phyloP scores from a whole-genome alignment of 2,888 invertebrate genomes.

The Monopis laevigella region DNA sequence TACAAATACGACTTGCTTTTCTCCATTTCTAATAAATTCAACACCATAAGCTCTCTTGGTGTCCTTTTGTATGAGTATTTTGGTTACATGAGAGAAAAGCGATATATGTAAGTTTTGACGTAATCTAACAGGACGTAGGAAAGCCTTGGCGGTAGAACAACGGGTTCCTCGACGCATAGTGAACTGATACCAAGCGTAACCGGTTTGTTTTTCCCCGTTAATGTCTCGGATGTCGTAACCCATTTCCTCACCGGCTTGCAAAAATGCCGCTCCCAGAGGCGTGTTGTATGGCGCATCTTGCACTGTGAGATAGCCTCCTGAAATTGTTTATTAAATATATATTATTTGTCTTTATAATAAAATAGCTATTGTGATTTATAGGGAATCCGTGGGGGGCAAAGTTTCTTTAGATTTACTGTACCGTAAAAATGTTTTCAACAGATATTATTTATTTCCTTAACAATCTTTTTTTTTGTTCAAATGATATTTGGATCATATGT shows the following conservation, averaged over 20 bases:
- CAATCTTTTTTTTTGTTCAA: too few relatives aligned
- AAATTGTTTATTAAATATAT: conserved; percentile 22
- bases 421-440: too few relatives aligned
- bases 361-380: too few relatives aligned
- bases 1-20: conserved; percentile 71
- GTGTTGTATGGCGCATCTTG: conserved; percentile 84
- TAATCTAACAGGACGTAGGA: conserved; percentile 79
- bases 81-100: conserved; percentile 82
- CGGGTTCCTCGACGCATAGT: conserved; percentile 88
- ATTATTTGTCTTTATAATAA: too few relatives aligned
- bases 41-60: conserved; percentile 82
- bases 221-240: conserved; percentile 88
- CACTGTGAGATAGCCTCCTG: conserved; percentile 80
- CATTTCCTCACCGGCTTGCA: conserved; percentile 92
- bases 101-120: conserved; percentile 85
- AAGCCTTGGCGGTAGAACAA: conserved; percentile 87
- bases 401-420: too few relatives aligned
- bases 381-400: too few relatives aligned
- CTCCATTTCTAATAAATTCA: conserved; percentile 76
- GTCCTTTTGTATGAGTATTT: conserved; percentile 75
- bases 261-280: conserved; percentile 83
- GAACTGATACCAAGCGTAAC: conserved; percentile 86
- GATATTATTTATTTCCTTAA: too few relatives aligned
- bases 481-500: too few relatives aligned
- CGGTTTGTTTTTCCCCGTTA: conserved; percentile 88